These are phyloP conservation scores for Deilephila porcellus DNA, from an alignment of 2,888 invertebrate species.

Conservation along the genomic window DNA sequence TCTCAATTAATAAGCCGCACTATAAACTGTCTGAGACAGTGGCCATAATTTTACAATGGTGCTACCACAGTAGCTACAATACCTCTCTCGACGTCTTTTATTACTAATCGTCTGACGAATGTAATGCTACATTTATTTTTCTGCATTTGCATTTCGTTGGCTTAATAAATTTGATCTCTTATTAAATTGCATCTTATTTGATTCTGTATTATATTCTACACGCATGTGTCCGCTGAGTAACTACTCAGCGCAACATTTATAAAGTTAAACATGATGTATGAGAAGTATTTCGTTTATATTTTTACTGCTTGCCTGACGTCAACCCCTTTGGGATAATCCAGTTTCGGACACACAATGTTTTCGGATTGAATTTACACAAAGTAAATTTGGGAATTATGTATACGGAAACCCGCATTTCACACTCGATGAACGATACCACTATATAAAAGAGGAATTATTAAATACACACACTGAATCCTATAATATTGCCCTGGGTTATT, in stretches of 20 bases:
- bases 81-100: background rate
- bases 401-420: no score
- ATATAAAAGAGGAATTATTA: background rate
- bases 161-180: background rate
- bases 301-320: no score
- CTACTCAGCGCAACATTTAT: no score
- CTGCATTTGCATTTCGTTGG: background rate
- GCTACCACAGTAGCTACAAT: background rate
- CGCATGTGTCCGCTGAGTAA: no score
- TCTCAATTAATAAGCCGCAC: background rate
- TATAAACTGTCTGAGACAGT: constrained; percentile 6
- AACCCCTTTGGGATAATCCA: no score
- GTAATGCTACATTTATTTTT: constrained; percentile 2
- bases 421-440: no score
- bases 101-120: constrained; percentile 4
- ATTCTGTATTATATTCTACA: background rate
- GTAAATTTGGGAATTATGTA: no score
- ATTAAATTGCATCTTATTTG: background rate
- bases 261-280: no score
- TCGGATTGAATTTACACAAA: no score
- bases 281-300: no score
- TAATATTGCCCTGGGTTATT: background rate
- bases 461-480: background rate
- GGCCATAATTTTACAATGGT: constrained; percentile 9
- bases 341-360: no score